phyloP scores from a whole-genome alignment of 2,113 vertebrate species.

The Strix uralensis region DNA sequence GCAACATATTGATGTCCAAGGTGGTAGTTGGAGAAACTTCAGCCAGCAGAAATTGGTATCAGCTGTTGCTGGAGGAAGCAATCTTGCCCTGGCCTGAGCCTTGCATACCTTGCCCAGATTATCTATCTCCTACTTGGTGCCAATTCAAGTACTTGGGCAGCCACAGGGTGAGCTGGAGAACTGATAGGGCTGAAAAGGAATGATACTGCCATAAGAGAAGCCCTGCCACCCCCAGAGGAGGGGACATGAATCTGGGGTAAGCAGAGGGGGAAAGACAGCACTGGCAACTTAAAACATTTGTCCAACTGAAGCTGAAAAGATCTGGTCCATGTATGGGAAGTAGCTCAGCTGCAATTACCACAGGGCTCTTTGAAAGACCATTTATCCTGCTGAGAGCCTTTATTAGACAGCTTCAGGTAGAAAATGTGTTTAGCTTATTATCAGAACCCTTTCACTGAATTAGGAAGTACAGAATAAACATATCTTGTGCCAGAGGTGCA shows the following conservation, averaged over 20 bases:
- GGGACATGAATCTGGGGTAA: not conserved
- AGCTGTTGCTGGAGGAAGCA: not conserved
- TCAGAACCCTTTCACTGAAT: not conserved
- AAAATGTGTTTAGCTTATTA: not conserved
- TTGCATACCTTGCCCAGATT: not conserved
- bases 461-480: not conserved
- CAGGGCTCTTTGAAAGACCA: not conserved
- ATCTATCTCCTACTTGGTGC: not conserved
- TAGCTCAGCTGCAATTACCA: not conserved
- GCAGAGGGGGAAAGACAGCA: not conserved
- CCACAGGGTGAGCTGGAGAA: not conserved
- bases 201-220: not conserved
- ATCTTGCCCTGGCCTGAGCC: not conserved
- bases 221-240: rapidly evolving
- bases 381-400: not conserved
- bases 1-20: not conserved
- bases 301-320: not conserved
- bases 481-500: not conserved
- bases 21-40: not conserved
- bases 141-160: not conserved
- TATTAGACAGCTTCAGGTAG: not conserved
- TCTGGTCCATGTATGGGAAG: not conserved
- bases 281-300: not conserved
- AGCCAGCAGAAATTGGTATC: not conserved
- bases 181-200: not conserved